These are phyloP conservation scores for Cottoperca gobio DNA, from an alignment of 2,797 vertebrate species.

Conservation along the genomic window DNA sequence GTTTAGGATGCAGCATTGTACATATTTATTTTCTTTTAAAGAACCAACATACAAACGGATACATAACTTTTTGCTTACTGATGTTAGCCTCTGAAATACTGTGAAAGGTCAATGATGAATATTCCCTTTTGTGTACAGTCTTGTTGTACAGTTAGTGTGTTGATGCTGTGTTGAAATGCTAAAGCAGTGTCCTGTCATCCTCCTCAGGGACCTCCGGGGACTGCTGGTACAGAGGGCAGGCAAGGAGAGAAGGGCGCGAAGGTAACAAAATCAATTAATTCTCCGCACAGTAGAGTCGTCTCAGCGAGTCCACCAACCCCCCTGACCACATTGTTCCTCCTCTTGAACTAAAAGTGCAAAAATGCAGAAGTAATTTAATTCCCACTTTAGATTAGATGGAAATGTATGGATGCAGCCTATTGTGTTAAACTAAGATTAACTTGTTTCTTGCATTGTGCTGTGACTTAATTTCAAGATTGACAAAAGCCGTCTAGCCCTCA, in stretches of 20 bases:
- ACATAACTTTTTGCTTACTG: neutral
- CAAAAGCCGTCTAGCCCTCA: conserved; percentile 29
- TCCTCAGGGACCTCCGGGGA: conserved; percentile 92
- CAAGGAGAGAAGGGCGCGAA: conserved; percentile 99
- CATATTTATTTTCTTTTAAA: too few relatives aligned
- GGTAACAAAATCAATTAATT: conserved; percentile 85
- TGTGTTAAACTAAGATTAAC: conserved; percentile 38
- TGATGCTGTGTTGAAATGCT: conserved; percentile 45
- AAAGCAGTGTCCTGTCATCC: conserved; percentile 62
- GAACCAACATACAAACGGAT: neutral
- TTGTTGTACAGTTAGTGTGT: conserved; percentile 5
- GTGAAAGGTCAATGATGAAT: conserved; percentile 1
- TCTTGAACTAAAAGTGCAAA: conserved; percentile 55
- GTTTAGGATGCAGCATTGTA: neutral
- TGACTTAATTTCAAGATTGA: conserved; percentile 33
- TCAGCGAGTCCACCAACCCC: conserved; percentile 40
- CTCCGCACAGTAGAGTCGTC: conserved; percentile 35
- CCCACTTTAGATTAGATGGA: conserved; percentile 55
- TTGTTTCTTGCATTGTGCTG: conserved; percentile 41
- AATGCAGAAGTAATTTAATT: conserved; percentile 43
- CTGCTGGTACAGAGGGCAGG: conserved; percentile 93
- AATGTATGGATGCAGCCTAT: conserved; percentile 49
- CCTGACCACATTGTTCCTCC: conserved; percentile 11
- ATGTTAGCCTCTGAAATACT: neutral
- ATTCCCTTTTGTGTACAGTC: neutral